phyloP scores from a whole-genome alignment of 2,888 invertebrate species.

The Brachynemurus nebulosus region DNA sequence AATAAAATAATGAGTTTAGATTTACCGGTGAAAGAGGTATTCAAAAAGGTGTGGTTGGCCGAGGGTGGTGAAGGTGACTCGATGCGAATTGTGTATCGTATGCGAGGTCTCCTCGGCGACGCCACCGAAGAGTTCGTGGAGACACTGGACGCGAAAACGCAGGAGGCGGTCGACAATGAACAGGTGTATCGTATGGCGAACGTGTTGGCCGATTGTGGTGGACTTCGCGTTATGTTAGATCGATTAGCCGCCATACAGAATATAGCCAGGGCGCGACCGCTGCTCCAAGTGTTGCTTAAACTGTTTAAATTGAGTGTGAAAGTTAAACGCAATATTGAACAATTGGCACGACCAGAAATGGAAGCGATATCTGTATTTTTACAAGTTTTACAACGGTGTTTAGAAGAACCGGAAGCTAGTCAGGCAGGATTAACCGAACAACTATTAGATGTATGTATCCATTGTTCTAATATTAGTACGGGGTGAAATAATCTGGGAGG shows the following conservation, averaged over 20 bases:
- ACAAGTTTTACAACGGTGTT: constrained; percentile 66
- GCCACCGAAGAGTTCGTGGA: constrained; percentile 99
- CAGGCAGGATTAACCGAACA: constrained; percentile 78
- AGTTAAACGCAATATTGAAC: constrained; percentile 76
- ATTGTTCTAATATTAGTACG: no score
- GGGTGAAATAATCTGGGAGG: no score
- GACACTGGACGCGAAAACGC: constrained; percentile 74
- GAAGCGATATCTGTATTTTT: constrained; percentile 72
- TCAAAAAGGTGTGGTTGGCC: constrained; percentile 75
- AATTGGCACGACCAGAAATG: constrained; percentile 72
- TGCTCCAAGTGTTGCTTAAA: constrained; percentile 81
- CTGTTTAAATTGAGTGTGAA: constrained; percentile 82
- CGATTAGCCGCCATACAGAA: constrained; percentile 76
- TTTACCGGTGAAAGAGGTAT: constrained; percentile 86
- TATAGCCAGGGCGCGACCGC: constrained; percentile 71
- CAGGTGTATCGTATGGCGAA: constrained; percentile 85
- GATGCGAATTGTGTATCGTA: constrained; percentile 94
- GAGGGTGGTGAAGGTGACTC: constrained; percentile 87
- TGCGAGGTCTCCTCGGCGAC: constrained; percentile 94
- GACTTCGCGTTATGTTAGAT: constrained; percentile 64
- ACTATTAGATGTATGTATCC: constrained; percentile 53
- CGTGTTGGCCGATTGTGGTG: constrained; percentile 67
- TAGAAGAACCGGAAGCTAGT: constrained; percentile 54
- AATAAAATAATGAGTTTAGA: constrained; percentile 97
- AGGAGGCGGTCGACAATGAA: constrained; percentile 81